Evolutionary conservation across 2,797 vertebrate genomes (phyloP).

Genomic region (Parauchenoglanis punctatus): DNA sequence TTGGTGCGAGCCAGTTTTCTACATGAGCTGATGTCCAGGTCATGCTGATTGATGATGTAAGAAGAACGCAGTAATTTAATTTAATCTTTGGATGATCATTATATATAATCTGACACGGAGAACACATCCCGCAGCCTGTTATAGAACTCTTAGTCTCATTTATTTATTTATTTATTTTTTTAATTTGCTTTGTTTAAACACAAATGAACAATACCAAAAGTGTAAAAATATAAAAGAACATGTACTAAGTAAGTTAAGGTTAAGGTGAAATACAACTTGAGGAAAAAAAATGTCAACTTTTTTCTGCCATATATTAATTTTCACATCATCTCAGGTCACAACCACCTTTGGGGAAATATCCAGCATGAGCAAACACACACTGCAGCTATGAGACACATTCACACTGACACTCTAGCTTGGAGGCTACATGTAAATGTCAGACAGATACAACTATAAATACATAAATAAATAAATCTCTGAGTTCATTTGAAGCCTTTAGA

Average conservation of each 20-base stretch:
- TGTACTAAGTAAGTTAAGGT: neutral
- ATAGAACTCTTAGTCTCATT: neutral
- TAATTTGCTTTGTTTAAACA: neutral
- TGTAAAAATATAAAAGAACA: neutral
- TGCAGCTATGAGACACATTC: neutral
- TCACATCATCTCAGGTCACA: neutral
- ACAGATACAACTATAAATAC: neutral
- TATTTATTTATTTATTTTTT: too few relatives aligned
- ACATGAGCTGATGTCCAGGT: neutral
- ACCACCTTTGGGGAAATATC: neutral
- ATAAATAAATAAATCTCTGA: neutral
- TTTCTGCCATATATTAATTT: neutral
- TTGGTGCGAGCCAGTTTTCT: neutral
- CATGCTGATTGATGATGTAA: neutral
- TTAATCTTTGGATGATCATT: neutral
- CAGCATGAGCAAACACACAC: neutral
- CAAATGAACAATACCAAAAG: neutral
- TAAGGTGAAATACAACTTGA: neutral
- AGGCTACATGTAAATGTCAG: neutral
- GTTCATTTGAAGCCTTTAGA: neutral
- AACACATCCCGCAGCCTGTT: neutral
- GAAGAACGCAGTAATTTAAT: neutral
- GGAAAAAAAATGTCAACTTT: neutral
- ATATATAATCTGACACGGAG: neutral
- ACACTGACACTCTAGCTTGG: neutral